Evolutionary conservation across 2,888 invertebrate genomes (phyloP).

Genomic region (Eudemis profundana): DNA sequence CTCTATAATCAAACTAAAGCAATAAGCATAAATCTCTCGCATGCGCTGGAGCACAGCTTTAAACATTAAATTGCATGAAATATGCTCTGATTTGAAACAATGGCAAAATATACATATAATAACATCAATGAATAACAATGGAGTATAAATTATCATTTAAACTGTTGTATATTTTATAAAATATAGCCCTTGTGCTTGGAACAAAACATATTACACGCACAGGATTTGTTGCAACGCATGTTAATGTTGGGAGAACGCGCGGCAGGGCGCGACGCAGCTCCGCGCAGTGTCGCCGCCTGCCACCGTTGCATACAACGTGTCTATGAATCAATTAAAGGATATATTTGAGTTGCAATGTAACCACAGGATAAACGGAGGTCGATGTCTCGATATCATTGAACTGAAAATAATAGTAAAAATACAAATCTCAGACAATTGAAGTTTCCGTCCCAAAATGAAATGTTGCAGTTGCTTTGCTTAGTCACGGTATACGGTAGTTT

Average conservation of each 20-base stretch:
- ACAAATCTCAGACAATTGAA: not conserved
- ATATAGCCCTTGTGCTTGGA: slow-evolving; percentile 79
- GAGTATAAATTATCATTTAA: slow-evolving; percentile 85
- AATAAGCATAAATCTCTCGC: slow-evolving; percentile 46
- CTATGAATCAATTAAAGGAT: not conserved
- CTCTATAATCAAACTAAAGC: not conserved
- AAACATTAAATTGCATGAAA: slow-evolving; percentile 84
- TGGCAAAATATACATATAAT: slow-evolving; percentile 86
- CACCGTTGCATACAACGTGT: not conserved
- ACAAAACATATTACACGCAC: slow-evolving; percentile 60
- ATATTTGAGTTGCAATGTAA: not conserved
- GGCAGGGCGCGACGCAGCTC: not conserved
- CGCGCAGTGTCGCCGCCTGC: not conserved
- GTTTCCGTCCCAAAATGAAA: no score
- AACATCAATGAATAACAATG: slow-evolving; percentile 86
- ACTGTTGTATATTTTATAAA: slow-evolving; percentile 85
- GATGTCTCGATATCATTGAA: not conserved
- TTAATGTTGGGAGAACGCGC: slow-evolving; percentile 49
- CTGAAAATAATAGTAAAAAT: not conserved
- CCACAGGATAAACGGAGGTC: not conserved
- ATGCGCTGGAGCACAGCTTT: slow-evolving; percentile 60
- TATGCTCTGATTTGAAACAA: slow-evolving; percentile 86
- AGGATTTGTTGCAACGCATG: slow-evolving; percentile 68
- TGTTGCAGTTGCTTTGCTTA: no score
- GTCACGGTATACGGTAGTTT: no score